phyloP scores from a whole-genome alignment of 2,888 invertebrate genomes.

The Nephrotoma guestfalica region DNA sequence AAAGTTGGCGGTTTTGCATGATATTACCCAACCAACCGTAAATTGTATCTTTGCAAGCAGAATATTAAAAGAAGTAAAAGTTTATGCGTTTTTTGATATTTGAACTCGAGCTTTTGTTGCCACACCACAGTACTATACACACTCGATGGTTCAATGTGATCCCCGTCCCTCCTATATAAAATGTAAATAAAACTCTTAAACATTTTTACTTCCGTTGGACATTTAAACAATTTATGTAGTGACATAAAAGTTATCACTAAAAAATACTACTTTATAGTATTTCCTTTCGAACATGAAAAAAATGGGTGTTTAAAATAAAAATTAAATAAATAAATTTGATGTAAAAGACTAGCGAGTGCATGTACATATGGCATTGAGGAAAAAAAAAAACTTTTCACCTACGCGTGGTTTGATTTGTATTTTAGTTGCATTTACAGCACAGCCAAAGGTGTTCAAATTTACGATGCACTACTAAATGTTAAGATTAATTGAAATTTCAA shows the following conservation, averaged over 20 bases:
- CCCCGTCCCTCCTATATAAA: neutral
- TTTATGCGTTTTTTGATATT: neutral
- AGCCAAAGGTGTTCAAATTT: neutral
- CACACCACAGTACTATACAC: neutral
- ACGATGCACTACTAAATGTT: neutral
- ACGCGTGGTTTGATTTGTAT: neutral
- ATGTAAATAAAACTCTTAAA: neutral
- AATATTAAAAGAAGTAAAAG: neutral
- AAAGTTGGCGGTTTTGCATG: neutral
- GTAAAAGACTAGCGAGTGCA: neutral
- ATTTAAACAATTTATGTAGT: neutral
- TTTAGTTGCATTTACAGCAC: neutral
- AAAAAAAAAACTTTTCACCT: neutral
- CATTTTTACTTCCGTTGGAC: neutral
- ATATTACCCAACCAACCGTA: neutral
- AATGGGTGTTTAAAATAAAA: neutral
- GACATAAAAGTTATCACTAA: neutral
- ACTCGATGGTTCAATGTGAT: neutral
- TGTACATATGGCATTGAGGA: neutral
- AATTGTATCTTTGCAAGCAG: neutral
- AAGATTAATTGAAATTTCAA: neutral
- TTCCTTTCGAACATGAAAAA: neutral
- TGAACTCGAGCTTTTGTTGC: neutral
- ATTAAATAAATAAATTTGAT: neutral
- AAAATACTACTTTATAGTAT: neutral